Conservation (phyloP, 1,140 invertebrate species). For the Melitaea cinxia region DNA sequence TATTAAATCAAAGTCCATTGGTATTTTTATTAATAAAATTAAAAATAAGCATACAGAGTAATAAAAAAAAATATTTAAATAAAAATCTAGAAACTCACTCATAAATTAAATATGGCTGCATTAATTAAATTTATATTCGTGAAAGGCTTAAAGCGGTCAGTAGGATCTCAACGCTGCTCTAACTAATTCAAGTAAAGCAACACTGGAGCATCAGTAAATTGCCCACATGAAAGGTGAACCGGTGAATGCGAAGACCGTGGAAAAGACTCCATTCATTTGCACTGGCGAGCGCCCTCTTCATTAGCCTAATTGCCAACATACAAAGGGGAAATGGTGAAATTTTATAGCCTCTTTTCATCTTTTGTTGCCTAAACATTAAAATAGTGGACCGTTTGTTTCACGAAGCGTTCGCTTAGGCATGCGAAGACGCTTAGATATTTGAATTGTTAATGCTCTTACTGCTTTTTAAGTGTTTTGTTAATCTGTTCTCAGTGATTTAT, state of each 20-base stretch:
- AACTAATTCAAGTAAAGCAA: conserved; percentile 55
- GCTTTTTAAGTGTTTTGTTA: conserved; percentile 22
- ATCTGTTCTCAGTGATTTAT: conserved; percentile 18
- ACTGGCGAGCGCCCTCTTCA: conserved; percentile 62
- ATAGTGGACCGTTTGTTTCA: conserved; percentile 44
- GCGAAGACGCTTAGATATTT: conserved; percentile 14
- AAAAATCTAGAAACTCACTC: not conserved
- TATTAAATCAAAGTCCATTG: too few species aligned
- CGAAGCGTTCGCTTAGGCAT: conserved; percentile 13
- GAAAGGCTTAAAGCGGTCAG: conserved; percentile 30
- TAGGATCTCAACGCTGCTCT: conserved; percentile 20
- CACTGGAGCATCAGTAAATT: conserved; percentile 66
- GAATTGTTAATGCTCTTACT: conserved; percentile 15
- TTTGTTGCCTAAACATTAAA: conserved; percentile 68
- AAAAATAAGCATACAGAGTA: too few species aligned
- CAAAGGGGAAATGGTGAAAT: conserved; percentile 76
- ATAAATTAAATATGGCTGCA: conserved; percentile 1
- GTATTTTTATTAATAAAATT: not conserved
- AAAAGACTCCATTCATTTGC: conserved; percentile 68
- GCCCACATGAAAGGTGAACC: conserved; percentile 74
- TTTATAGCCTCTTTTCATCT: conserved; percentile 76
- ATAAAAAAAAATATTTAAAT: not conserved
- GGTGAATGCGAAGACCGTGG: conserved; percentile 65
- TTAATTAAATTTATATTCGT: conserved; percentile 12
- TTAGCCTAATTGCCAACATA: conserved; percentile 75